Percentiles rank a stretch among this genome's conserved stretches.
phyloP scores from a whole-genome alignment of 1,140 invertebrate genomes.

The Uloborus diversus region DNA sequence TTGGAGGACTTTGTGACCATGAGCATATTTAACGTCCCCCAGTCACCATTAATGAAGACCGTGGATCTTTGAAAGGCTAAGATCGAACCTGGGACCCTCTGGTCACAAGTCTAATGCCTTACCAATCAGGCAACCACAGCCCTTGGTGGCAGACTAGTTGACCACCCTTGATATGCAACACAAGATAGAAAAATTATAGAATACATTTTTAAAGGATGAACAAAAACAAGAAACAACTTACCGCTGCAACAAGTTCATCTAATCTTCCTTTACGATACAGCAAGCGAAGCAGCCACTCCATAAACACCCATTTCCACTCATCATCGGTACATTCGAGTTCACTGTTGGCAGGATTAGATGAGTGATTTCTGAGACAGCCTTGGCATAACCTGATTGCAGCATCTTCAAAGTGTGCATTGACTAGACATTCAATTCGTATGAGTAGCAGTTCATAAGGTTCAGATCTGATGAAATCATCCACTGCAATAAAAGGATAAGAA shows the following conservation, averaged over 20 bases:
- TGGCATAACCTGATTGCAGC: conserved; percentile 30
- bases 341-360: background rate
- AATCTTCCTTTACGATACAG: conserved; percentile 29
- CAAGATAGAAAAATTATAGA: no score
- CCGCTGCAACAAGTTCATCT: conserved; percentile 35
- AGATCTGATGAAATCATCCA: conserved; percentile 37
- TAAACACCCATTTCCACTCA: conserved; percentile 27
- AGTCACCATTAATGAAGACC: background rate
- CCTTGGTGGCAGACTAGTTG: no score
- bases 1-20: no score
- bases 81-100: background rate
- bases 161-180: no score
- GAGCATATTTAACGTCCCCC: no score
- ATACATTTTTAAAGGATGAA: background rate
- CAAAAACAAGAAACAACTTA: background rate
- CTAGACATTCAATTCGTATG: conserved; percentile 45
- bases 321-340: background rate
- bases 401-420: conserved; percentile 24
- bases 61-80: background rate
- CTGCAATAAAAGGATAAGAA: conserved; percentile 22
- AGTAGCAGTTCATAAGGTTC: conserved; percentile 50
- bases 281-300: conserved; percentile 44
- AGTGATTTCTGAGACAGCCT: conserved; percentile 12
- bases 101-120: background rate
- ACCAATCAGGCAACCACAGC: background rate